Evolutionary conservation across 2,888 invertebrate species (phyloP), one percentile per base, ranked within the genome.

Genomic region (Gymnosoma rotundatum): DNA sequence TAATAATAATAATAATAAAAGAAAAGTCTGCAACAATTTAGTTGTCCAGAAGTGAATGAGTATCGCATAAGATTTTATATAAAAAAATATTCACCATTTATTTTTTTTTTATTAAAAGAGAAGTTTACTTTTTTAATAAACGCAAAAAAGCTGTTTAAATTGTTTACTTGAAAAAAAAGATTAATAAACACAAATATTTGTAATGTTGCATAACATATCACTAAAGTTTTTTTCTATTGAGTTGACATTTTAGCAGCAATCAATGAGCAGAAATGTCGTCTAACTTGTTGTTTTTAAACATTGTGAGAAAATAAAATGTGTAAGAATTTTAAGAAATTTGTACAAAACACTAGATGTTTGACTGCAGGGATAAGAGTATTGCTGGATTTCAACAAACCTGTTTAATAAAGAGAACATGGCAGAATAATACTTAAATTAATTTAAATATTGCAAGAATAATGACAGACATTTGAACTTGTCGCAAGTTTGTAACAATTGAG

Each of bases 151-250:
- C n/a, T n/a, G n/a, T n/a, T n/a, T n/a, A n/a, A n/a, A n/a, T n/a
- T n/a, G n/a, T n/a, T n/a, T n/a, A n/a, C n/a, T n/a, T 76, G 54
- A 67, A 78, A 72, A 48, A 78, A 83, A 83, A 61, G 67, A 63
- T 78, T 78, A 78, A 73, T 78, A 78, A 63, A 63, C 42, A 42
- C 61, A 48, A 76, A 58, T 45, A 73, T 69, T 56, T 83, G 67
- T 61, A 63, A 54, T 10, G 20, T 32, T 69, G 38, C 48, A 78
- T 20, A 32, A 73, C 8, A 16, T 32, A 45, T 64, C 18, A 18
- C 12, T 52, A 38, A n/a, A 73, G 25, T 14, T 36, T 48, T n/a
- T 58, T 42, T 63, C 56, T 52, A 14, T 25, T 9, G 18, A 20
- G 25, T 20, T 56, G 16, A 25, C 25, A 25, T 36, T 58, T 25